Evolutionary conservation across 1,140 invertebrate species (phyloP), one percentile per base, ranked within the genome.

Genomic region (Zaprionus taronus): DNA sequence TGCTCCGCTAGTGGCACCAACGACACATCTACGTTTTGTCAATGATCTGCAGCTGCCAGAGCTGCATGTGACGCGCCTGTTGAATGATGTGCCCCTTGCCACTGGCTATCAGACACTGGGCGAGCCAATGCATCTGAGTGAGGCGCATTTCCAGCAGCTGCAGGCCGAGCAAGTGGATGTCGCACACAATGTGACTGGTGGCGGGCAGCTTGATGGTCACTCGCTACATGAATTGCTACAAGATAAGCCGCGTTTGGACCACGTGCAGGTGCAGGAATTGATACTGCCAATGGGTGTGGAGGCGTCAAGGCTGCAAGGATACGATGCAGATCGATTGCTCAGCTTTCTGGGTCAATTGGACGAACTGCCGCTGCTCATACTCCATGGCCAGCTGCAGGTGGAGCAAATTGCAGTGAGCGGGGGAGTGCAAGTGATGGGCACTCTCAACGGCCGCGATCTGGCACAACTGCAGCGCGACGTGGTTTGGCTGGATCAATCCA

Each of bases 401-500:
- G 76, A 85, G 7, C 76, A 68, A 6, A 87, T 92, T 14, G 61
- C 47, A 0, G 75, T 92, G 6, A 83, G 69, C 9, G 91, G 90
- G 1, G 75, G 74, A 17, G 80, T 92, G 2, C 64, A 79, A 6
- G 64, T 80, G 11, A 11, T 64, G 2, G 58, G 62, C 4, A 44
- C 49, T 2, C 58, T 92, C 2, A 92, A 92, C 56, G 73, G 51
- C 1, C 56, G 44, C 0, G 20, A 73, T 6, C 28, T 91, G 3
- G 72, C 69, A 20, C 79, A 82, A 58, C 65, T 92, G 51, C 83
- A 89, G 61, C 72, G 82, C 1, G 73, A 83, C 11, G 81, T 73
- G 7, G 80, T 93, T 26, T 92, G 91, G 91, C 24, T 93, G 56
- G 83, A 93, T 57, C 77, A 73, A 5, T 72, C 77, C 26, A 92